Percentiles rank a stretch among this genome's conserved stretches.
Conservation (phyloP, 1,140 invertebrate species). For the Tetraneura akinire region DNA sequence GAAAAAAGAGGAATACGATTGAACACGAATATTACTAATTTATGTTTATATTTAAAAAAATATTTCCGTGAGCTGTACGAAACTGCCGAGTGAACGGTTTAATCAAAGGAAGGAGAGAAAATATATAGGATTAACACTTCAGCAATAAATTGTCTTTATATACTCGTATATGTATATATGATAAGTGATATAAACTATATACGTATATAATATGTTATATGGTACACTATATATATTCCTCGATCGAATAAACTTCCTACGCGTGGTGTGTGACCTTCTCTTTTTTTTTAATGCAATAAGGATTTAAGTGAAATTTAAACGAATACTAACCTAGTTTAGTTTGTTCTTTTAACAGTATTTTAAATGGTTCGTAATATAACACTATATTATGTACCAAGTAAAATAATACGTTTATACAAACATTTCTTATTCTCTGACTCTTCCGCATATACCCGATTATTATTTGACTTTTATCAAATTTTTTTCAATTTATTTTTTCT, state of each 20-base stretch:
- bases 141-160: slow-evolving; percentile 22
- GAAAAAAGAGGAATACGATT: neutral
- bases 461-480: too few relatives aligned
- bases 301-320: neutral
- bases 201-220: too few relatives aligned
- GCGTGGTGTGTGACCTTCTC: neutral
- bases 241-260: slow-evolving; percentile 19
- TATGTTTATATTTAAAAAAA: neutral
- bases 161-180: neutral
- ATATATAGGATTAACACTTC: slow-evolving; percentile 18
- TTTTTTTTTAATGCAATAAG: neutral
- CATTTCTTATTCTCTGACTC: too few relatives aligned
- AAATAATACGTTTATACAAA: too few relatives aligned
- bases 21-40: neutral
- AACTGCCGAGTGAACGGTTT: neutral
- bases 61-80: neutral
- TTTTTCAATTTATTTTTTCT: too few relatives aligned
- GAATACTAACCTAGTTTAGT: neutral
- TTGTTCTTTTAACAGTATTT: neutral
- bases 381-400: too few relatives aligned
- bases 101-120: neutral
- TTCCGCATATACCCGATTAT: too few relatives aligned
- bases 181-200: too few relatives aligned
- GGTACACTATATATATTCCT: neutral
- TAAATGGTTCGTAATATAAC: neutral